A percentile compares a stretch with the other conserved stretches of the same genome.
These are phyloP conservation scores for Palythoa heliodiscus DNA, from an alignment of 92 coral and sea anemone species.

Conservation along the genomic window DNA sequence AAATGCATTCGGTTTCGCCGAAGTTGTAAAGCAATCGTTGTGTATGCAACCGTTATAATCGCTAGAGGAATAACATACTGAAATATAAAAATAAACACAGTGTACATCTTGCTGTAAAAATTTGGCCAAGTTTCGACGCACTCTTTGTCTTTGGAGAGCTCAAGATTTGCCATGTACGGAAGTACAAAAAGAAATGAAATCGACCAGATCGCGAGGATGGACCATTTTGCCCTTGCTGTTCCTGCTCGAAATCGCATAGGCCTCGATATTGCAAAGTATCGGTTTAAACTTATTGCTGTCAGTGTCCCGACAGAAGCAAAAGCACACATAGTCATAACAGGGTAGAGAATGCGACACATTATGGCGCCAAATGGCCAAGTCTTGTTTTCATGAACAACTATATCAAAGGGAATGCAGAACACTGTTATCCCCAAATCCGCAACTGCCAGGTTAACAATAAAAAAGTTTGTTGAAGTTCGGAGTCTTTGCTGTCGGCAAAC, in stretches of 20 bases:
- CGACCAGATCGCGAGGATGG: slow-evolving; percentile 63
- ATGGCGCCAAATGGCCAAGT: slow-evolving; percentile 83
- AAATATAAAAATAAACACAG: slow-evolving; percentile 71
- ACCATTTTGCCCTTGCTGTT: slow-evolving; percentile 67
- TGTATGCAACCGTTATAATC: slow-evolving; percentile 71
- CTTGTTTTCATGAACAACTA: slow-evolving; percentile 73
- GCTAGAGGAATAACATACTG: slow-evolving; percentile 83
- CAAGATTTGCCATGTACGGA: slow-evolving; percentile 64
- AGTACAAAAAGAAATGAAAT: slow-evolving; percentile 62
- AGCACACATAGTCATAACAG: slow-evolving; percentile 84
- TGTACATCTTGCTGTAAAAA: slow-evolving; percentile 63
- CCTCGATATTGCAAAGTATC: slow-evolving; percentile 71
- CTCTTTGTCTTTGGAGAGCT: slow-evolving; percentile 51
- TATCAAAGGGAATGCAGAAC: slow-evolving; percentile 85
- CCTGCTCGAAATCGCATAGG: slow-evolving; percentile 77
- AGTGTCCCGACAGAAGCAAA: slow-evolving; percentile 89
- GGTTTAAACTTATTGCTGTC: slow-evolving; percentile 80
- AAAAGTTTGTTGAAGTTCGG: slow-evolving; percentile 85
- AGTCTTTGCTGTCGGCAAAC: slow-evolving; percentile 79
- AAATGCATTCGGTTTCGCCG: slow-evolving; percentile 67
- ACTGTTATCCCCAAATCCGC: slow-evolving; percentile 80
- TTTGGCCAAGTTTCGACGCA: slow-evolving; percentile 81
- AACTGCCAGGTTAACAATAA: slow-evolving; percentile 75
- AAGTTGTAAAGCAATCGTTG: slow-evolving; percentile 67
- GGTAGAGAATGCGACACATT: slow-evolving; percentile 75